Evolutionary conservation across 2,113 vertebrate species (phyloP).

Genomic region (Cinclus cinclus): DNA sequence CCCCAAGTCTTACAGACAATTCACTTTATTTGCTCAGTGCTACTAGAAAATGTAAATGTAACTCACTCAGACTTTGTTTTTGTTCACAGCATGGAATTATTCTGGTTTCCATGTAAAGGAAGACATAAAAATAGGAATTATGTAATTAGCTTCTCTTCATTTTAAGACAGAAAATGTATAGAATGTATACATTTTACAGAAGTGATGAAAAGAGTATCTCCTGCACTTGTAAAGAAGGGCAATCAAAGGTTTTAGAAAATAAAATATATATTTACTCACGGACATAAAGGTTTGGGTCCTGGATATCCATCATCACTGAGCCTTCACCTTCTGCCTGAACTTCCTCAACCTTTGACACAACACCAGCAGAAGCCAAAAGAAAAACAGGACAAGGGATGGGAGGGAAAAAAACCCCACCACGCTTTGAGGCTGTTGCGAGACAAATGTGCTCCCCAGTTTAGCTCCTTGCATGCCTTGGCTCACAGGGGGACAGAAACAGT

Average conservation of each 20-base stretch:
- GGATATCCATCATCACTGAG: not conserved
- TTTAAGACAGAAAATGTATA: not conserved
- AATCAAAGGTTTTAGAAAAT: not conserved
- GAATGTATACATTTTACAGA: not conserved
- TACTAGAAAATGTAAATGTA: not conserved
- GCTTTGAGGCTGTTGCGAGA: not conserved
- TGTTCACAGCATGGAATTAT: not conserved
- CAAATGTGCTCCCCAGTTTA: not conserved
- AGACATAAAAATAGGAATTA: not conserved
- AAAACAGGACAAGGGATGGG: too few relatives aligned
- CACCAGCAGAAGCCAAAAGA: not conserved
- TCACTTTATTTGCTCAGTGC: not conserved
- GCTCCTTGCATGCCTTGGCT: not conserved
- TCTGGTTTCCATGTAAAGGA: not conserved
- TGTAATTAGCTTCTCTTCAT: not conserved
- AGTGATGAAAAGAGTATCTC: not conserved
- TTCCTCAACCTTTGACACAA: not conserved
- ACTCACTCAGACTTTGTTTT: not conserved
- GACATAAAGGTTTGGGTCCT: not conserved
- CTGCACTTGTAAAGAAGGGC: not conserved
- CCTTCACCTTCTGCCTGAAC: not conserved
- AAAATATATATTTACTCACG: not conserved
- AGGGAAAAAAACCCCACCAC: not conserved
- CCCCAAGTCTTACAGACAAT: not conserved
- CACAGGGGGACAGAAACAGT: not conserved